A percentile compares a stretch with the other conserved stretches of the same genome.
phyloP scores from a whole-genome alignment of 2,113 vertebrate genomes.

The Cyprinus carpio region DNA sequence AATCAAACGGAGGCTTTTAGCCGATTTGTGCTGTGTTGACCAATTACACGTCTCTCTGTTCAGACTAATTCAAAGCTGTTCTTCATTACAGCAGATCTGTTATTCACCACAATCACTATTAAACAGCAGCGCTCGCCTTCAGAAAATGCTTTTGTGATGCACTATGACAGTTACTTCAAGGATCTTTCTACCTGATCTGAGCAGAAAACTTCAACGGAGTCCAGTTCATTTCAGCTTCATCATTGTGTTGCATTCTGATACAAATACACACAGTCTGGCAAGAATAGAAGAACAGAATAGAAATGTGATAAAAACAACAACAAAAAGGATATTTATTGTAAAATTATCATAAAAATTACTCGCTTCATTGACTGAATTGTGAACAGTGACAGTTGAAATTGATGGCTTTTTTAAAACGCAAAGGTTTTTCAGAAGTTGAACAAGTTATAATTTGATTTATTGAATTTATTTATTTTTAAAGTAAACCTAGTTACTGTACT shows the following conservation, averaged over 20 bases:
- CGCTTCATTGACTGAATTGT: neutral
- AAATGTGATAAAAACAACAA: neutral
- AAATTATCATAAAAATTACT: neutral
- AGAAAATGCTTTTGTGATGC: too few relatives aligned
- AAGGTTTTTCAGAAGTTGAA: neutral
- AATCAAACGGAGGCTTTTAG: conserved; percentile 25
- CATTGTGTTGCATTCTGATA: neutral
- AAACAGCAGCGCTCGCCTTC: neutral
- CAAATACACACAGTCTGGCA: neutral
- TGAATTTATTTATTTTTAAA: too few relatives aligned
- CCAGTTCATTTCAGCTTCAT: neutral
- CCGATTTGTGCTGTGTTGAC: conserved; percentile 10
- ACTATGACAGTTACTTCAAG: neutral
- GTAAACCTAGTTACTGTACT: too few relatives aligned
- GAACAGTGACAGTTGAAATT: neutral
- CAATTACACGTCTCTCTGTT: conserved; percentile 27
- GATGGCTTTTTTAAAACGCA: neutral
- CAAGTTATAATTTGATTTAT: neutral
- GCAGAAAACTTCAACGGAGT: neutral
- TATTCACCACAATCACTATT: neutral
- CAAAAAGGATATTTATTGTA: neutral
- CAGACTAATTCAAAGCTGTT: neutral
- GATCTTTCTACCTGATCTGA: neutral
- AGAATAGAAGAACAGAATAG: neutral
- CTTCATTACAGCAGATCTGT: neutral